Base-by-base conservation (phyloP, 2,888 invertebrate species). In the Synanthedon tipuliformis region DNA sequence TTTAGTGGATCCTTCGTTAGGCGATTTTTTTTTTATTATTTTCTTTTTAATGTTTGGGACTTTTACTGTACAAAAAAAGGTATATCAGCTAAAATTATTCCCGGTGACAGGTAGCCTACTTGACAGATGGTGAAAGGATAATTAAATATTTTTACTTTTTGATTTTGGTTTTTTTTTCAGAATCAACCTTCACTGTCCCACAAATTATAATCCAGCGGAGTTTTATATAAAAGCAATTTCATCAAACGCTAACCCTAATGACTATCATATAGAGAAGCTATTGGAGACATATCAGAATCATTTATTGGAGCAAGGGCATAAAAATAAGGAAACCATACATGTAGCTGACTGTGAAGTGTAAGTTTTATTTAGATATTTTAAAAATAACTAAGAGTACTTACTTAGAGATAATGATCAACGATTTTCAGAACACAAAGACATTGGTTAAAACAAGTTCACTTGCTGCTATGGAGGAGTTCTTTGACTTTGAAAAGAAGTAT, bases 121-220 rank as follows among this genome's bases (percentile, higher is more conserved):
- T n/a, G n/a, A n/a, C n/a, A n/a, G n/a, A n/a, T n/a, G n/a, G n/a
- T n/a, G n/a, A n/a, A n/a, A 18, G 18, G 18, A 18, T 18, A 18
- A 3, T 18, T 18, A 18, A 18, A 3, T 18, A 27, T 10, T 34
- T 34, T 3, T 34, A 10, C 2, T 34, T 34, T 34, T 34, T 34
- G 10, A 34, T 34, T 34, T 34, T 5, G n/a, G 13, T 45, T 7
- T 45, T 12, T 45, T 52, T n/a, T 78, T 49, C 69, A 94, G 93
- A 59, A 75, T 92, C 64, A 90, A 90, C 52, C 86, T 91, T 5
- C 68, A 74, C 23, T 92, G 93, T 67, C 95, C 96, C 0, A 69
- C 82, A 16, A 92, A 92, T 59, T 96, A 91, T 79, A 96, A 96
- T 74, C 93, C 94, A 4, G 95, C 95, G 0, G 97, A 97, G 75